phyloP scores from a whole-genome alignment of 1,140 invertebrate genomes.

The Nomia melanderi region DNA sequence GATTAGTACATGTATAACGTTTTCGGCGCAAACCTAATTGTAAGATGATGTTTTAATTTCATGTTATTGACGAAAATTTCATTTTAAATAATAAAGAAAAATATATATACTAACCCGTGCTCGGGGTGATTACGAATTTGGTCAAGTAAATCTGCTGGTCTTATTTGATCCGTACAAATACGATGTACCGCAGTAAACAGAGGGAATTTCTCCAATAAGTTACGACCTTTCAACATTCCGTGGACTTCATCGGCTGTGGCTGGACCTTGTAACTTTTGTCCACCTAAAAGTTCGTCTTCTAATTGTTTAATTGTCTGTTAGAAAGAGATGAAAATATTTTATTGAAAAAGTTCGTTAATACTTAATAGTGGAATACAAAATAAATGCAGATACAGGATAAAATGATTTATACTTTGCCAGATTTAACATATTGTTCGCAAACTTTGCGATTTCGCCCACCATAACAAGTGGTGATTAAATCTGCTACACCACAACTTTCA shows the following conservation, averaged over 20 bases:
- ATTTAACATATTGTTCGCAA: constrained; percentile 89
- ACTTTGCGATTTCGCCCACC: constrained; percentile 90
- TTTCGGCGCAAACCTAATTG: constrained; percentile 56
- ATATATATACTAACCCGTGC: constrained; percentile 83
- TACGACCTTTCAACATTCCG: constrained; percentile 84
- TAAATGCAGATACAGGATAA: neutral
- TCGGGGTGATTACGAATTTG: constrained; percentile 88
- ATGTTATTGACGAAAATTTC: neutral
- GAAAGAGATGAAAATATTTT: constrained; percentile 46
- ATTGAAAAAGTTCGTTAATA: neutral
- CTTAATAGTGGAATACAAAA: neutral
- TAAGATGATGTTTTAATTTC: constrained; percentile 14
- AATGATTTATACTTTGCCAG: constrained; percentile 84
- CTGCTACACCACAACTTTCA: constrained; percentile 93
- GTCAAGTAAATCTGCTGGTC: constrained; percentile 85
- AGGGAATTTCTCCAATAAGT: constrained; percentile 87
- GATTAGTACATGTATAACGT: constrained; percentile 62
- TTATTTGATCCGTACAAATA: constrained; percentile 86
- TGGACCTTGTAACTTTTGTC: constrained; percentile 92
- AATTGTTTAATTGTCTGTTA: constrained; percentile 86
- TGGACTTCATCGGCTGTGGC: constrained; percentile 91
- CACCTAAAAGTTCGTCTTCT: constrained; percentile 91
- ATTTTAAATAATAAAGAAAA: constrained; percentile 3
- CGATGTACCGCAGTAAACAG: constrained; percentile 89
- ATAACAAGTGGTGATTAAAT: constrained; percentile 94